phyloP scores from a whole-genome alignment of 2,113 vertebrate species.

The Melanotaenia duboulayi region DNA sequence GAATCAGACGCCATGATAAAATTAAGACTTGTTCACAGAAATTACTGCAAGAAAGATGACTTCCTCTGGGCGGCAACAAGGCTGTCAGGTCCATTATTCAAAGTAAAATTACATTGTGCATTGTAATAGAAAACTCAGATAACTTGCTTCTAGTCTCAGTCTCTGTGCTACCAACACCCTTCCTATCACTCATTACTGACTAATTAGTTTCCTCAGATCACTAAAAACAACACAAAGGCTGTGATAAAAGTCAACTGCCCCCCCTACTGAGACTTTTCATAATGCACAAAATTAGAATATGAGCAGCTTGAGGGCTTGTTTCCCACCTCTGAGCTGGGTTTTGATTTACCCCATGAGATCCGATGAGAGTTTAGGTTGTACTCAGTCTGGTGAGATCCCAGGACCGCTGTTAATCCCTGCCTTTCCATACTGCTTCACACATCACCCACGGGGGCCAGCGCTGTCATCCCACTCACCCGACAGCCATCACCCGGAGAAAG shows the following conservation, averaged over 20 bases:
- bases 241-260: conserved; percentile 5
- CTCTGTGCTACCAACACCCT: conserved; percentile 38
- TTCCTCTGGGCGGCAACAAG: conserved; percentile 21
- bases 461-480: conserved; percentile 67
- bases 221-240: conserved; percentile 33
- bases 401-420: conserved; percentile 75
- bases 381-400: conserved; percentile 57
- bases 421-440: conserved; percentile 73
- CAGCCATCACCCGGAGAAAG: conserved; percentile 68
- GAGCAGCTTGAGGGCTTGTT: conserved; percentile 14
- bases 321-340: conserved; percentile 33
- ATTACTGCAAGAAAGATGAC: conserved; percentile 24
- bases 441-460: conserved; percentile 59
- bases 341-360: conserved; percentile 57
- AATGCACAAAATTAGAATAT: conserved; percentile 27
- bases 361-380: conserved; percentile 61
- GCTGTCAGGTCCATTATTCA: conserved; percentile 24
- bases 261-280: conserved; percentile 17
- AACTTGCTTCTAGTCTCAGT: conserved; percentile 52
- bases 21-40: conserved; percentile 1
- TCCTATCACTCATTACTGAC: conserved; percentile 53
- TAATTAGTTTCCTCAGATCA: conserved; percentile 55
- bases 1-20: not conserved
- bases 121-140: conserved; percentile 43
- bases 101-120: conserved; percentile 35